Conservation (phyloP, 2,888 invertebrate genomes). For the Melangyna quadrimaculata region DNA sequence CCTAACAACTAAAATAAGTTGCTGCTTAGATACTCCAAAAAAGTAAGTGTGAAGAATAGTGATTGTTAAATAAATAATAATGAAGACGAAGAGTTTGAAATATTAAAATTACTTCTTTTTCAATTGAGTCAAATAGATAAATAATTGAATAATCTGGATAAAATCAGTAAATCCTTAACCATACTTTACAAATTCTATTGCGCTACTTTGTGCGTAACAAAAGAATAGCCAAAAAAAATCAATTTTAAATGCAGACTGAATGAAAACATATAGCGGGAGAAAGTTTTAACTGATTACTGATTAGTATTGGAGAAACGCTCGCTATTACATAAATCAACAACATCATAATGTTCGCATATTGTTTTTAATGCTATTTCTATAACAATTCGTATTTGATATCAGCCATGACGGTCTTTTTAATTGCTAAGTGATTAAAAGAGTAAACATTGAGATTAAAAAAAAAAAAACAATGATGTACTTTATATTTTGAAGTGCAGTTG, state of each 20-base stretch:
- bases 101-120: too few relatives aligned
- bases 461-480: too few relatives aligned
- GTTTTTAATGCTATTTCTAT: conserved; percentile 48
- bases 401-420: conserved; percentile 58
- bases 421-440: conserved; percentile 33
- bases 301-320: conserved; percentile 43
- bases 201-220: conserved; percentile 1
- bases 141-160: background rate
- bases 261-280: conserved; percentile 41
- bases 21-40: background rate
- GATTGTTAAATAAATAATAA: background rate
- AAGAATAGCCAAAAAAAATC: conserved; percentile 24
- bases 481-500: too few relatives aligned
- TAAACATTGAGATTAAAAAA: background rate
- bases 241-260: conserved; percentile 34
- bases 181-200: background rate
- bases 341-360: conserved; percentile 44
- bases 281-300: conserved; percentile 49
- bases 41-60: background rate
- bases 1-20: background rate
- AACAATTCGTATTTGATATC: conserved; percentile 46
- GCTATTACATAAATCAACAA: conserved; percentile 40
- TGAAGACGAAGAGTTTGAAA: too few relatives aligned
- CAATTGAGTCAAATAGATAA: too few relatives aligned
- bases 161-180: background rate